These are phyloP conservation scores for Muraenolepis orangiensis DNA, from an alignment of 2,797 vertebrate genomes.

Conservation along the genomic window DNA sequence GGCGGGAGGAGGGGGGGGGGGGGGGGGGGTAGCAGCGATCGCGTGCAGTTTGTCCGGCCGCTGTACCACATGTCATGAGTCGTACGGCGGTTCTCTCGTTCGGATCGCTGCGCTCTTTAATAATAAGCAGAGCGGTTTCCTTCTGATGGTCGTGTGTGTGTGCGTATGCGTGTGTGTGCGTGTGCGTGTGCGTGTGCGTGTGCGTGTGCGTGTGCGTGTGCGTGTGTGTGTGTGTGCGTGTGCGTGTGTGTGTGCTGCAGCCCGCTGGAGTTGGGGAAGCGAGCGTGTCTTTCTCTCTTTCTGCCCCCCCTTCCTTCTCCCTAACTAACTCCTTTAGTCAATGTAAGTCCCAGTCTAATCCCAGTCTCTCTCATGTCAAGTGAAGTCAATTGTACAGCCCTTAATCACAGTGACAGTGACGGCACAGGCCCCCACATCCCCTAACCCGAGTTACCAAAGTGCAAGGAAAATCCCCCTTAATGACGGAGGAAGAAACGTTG, in stretches of 20 bases:
- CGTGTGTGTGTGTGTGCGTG: no score
- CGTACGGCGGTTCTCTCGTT: slow-evolving; percentile 22
- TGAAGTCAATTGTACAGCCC: neutral
- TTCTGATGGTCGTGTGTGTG: neutral
- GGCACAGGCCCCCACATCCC: neutral
- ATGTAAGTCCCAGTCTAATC: slow-evolving; percentile 37
- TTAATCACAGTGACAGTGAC: neutral
- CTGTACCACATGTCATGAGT: slow-evolving; percentile 36
- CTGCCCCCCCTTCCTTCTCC: slow-evolving; percentile 30
- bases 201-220: no score
- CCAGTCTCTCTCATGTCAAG: slow-evolving; percentile 22
- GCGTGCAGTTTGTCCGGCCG: slow-evolving; percentile 37
- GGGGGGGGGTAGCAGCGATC: slow-evolving; percentile 24
- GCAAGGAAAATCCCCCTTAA: neutral
- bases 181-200: no score
- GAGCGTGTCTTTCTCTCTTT: slow-evolving; percentile 28
- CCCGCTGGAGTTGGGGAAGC: no score
- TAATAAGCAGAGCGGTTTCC: neutral
- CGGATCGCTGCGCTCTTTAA: slow-evolving; percentile 5
- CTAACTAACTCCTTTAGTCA: slow-evolving; percentile 37
- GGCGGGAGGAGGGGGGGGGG: slow-evolving; percentile 22
- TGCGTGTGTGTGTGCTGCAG: no score
- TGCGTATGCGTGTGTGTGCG: no score
- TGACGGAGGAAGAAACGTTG: neutral
- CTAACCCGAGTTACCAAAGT: neutral